Evolutionary conservation across 2,888 invertebrate genomes (phyloP), one percentile per base, ranked within the genome.

Genomic region (Brassicogethes aeneus): DNA sequence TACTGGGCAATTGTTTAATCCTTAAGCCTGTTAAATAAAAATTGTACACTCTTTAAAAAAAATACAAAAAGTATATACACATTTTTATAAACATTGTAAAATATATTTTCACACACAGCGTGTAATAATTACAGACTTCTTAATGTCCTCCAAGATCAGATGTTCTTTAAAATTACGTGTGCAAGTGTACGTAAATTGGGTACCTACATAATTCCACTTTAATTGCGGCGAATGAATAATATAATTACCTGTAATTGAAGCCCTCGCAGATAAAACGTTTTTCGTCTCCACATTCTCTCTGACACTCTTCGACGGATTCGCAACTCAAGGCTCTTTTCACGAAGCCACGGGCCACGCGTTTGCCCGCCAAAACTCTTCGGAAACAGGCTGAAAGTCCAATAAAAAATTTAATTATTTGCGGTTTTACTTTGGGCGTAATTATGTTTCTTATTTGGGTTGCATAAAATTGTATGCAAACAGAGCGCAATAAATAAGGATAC

Each of bases 261-360:
- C 87, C 88, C 66, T 86, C 85, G 59, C 89, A 89, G 48, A 76
- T 75, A 59, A 88, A 88, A 37, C 77, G 70, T 56, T 76, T 79
- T 60, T 88, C 88, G 3, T 75, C 73, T 2, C 81, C 81, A 54
- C 89, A 89, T 53, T 84, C 82, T 31, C 77, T 68, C 59, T 84
- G 76, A 60, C 88, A 89, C 56, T 85, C 84, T 54, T 85, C 82
- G 1, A 86, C 70, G 0, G 78, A 73, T 55, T 85, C 83, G 58
- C 86, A 86, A 3, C 78, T 70, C 14, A 83, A 68, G 16, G 82
- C 78, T 46, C 79, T 73, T 47, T 81, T 71, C 12, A 88, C 80
- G 61, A 80, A 78, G 46, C 79, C 76, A 15, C 82, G 74, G 0
- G 80, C 70, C 0, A 86, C 74, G 5, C 85, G 73, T 60, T 81